Conservation (phyloP, 1,140 invertebrate species). For the Metopolophium dirhodum region DNA sequence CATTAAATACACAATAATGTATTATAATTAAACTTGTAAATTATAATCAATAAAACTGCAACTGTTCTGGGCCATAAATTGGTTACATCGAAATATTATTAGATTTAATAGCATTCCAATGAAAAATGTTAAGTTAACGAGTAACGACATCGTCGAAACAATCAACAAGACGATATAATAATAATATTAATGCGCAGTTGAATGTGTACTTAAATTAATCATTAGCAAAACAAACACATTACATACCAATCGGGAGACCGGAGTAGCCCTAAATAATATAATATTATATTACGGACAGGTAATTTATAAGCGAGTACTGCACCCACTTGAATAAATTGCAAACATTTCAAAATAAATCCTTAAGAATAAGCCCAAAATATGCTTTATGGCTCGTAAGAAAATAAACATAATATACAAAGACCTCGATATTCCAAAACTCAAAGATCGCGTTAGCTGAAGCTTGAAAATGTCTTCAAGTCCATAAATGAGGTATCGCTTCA, state of each 20-base stretch:
- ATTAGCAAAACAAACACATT: not conserved
- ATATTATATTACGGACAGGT: not conserved
- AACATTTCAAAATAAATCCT: not conserved
- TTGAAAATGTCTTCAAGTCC: not conserved
- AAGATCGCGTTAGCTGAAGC: not conserved
- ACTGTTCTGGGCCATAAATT: not conserved
- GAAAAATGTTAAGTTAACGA: not conserved
- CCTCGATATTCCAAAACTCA: not conserved
- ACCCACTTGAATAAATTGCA: not conserved
- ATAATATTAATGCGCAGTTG: not conserved
- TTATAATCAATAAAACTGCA: not conserved
- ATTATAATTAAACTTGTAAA: not conserved
- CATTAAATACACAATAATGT: not conserved
- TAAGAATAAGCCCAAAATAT: too few species aligned
- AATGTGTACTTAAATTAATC: not conserved
- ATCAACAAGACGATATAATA: not conserved
- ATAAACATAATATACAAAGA: too few species aligned
- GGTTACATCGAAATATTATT: not conserved
- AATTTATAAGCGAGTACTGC: not conserved
- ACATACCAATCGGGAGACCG: not conserved
- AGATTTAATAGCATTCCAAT: not conserved
- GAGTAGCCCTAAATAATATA: not conserved
- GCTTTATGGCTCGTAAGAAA: too few species aligned
- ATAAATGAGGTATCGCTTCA: not conserved
- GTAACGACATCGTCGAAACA: not conserved